A percentile compares a stretch with the other conserved stretches of the same genome.
phyloP scores from a whole-genome alignment of 35 echinoderm and acorn worm genomes.

The Acanthaster planci region DNA sequence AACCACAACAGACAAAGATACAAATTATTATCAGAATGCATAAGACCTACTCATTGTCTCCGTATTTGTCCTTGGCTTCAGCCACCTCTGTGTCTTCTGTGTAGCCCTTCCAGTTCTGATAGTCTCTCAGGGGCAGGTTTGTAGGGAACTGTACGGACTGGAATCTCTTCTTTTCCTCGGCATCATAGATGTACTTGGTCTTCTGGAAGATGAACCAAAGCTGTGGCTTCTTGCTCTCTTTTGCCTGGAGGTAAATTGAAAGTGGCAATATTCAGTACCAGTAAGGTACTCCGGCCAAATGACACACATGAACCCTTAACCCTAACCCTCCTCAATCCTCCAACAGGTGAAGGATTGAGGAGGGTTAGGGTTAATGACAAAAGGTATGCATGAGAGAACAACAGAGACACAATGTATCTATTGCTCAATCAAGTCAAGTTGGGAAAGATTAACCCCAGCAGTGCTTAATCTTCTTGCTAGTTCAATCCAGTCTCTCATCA shows the following conservation, averaged over 20 bases:
- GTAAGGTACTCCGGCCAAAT: too few species aligned
- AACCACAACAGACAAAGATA: neutral
- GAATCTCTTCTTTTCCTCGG: conserved; percentile 95
- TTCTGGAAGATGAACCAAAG: conserved; percentile 95
- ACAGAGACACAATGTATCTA: too few species aligned
- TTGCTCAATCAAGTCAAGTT: neutral
- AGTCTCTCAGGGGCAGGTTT: conserved; percentile 63
- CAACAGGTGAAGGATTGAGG: too few species aligned
- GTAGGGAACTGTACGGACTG: conserved; percentile 74
- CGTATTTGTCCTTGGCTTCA: conserved; percentile 60
- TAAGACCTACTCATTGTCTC: conserved; percentile 75
- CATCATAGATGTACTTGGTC: conserved; percentile 93
- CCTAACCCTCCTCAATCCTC: too few species aligned
- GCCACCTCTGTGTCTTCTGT: conserved; percentile 70
- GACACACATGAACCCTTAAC: too few species aligned
- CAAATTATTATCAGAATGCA: neutral
- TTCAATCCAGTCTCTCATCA: too few species aligned
- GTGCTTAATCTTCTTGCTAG: too few species aligned
- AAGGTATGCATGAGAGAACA: too few species aligned
- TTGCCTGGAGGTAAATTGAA: conserved; percentile 9
- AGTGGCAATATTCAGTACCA: too few species aligned
- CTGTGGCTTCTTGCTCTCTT: conserved; percentile 3
- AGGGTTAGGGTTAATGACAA: too few species aligned
- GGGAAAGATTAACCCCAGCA: too few species aligned
- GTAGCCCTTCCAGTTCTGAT: conserved; percentile 90